These are phyloP conservation scores for Agrotis puta DNA, from an alignment of 2,888 invertebrate species.

Conservation along the genomic window DNA sequence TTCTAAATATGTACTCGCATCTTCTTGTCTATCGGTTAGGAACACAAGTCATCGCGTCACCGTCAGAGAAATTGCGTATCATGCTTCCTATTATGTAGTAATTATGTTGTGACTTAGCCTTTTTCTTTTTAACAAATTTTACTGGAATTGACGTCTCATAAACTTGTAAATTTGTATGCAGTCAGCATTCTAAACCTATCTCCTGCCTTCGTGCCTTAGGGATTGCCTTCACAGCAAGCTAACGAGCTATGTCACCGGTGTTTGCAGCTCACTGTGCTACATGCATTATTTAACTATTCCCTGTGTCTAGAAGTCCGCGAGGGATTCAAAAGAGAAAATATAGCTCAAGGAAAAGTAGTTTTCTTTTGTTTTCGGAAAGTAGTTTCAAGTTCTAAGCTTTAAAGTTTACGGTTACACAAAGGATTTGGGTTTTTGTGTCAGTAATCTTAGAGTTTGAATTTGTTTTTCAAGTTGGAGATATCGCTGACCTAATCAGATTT, in stretches of 20 bases:
- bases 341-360: conserved; percentile 27
- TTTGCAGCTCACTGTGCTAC: conserved; percentile 23
- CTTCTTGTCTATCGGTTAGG: too few species aligned
- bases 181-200: conserved; percentile 2
- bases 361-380: conserved; percentile 32
- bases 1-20: too few species aligned
- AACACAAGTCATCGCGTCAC: background rate
- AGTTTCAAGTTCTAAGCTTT: conserved; percentile 9
- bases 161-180: conserved; percentile 15
- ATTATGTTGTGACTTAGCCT: conserved; percentile 13
- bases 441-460: background rate
- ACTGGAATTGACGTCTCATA: background rate
- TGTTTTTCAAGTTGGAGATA: background rate
- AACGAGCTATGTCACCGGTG: conserved; percentile 49
- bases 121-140: conserved; percentile 6
- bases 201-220: conserved; percentile 19
- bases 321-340: conserved; percentile 10
- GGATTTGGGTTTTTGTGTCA: conserved; percentile 1
- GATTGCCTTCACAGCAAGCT: conserved; percentile 29
- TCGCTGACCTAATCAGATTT: background rate
- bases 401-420: background rate
- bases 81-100: background rate
- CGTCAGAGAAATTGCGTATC: background rate
- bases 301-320: conserved; percentile 17
- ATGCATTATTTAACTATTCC: conserved; percentile 51